Conservation (phyloP, 2,888 invertebrate genomes). For the Erannis defoliaria region DNA sequence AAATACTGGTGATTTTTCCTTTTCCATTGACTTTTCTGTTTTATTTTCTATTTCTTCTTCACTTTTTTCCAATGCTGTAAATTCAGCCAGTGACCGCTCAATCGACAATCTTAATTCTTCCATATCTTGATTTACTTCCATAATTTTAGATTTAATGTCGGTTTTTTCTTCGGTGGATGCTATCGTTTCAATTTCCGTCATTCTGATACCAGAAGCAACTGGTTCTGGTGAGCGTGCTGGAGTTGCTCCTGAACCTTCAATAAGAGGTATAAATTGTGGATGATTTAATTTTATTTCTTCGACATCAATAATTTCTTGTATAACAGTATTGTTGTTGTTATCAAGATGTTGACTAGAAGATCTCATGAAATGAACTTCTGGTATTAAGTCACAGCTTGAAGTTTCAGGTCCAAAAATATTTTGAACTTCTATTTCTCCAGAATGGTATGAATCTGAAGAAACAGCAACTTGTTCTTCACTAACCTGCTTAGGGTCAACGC, state of each 20-base stretch:
- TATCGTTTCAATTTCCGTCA: constrained; percentile 47
- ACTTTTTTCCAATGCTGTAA: constrained; percentile 69
- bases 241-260: constrained; percentile 63
- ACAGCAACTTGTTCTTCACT: constrained; percentile 28
- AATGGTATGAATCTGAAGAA: constrained; percentile 30
- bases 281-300: constrained; percentile 47
- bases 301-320: constrained; percentile 64
- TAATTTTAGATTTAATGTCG: constrained; percentile 77
- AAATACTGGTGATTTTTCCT: constrained; percentile 25
- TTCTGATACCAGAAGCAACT: constrained; percentile 45
- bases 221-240: constrained; percentile 54
- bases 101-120: constrained; percentile 76
- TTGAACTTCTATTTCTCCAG: constrained; percentile 53
- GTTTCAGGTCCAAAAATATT: constrained; percentile 57
- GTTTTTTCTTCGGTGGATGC: constrained; percentile 62
- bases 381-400: constrained; percentile 58
- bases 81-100: constrained; percentile 76
- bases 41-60: constrained; percentile 60
- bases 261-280: constrained; percentile 50
- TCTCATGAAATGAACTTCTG: constrained; percentile 71
- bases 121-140: constrained; percentile 80
- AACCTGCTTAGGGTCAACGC: neutral
- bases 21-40: constrained; percentile 26
- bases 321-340: constrained; percentile 70
- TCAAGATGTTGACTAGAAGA: constrained; percentile 68